Evolutionary conservation across 2,113 vertebrate genomes (phyloP).

Genomic region (Antechinus flavipes): DNA sequence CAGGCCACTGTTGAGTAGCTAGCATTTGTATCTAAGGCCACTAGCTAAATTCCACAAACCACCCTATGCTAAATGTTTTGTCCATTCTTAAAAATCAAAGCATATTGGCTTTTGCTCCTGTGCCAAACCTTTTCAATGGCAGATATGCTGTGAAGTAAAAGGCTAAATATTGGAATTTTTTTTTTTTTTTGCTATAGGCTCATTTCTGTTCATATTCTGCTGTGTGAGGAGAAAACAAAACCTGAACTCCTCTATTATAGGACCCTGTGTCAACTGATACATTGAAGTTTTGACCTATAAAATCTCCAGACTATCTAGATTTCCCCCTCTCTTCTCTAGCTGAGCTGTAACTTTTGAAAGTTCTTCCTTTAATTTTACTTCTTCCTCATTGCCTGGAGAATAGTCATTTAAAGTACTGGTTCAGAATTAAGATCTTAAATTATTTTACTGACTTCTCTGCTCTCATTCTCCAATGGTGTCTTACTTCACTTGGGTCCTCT

Average conservation of each 20-base stretch:
- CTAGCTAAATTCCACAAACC: background rate
- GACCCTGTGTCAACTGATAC: slow-evolving; percentile 37
- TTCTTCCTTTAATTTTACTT: background rate
- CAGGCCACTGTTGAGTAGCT: background rate
- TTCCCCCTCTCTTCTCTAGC: background rate
- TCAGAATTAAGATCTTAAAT: background rate
- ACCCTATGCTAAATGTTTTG: background rate
- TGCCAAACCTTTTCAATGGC: slow-evolving; percentile 56
- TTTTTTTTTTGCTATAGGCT: slow-evolving; percentile 61
- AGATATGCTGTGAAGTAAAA: slow-evolving; percentile 61
- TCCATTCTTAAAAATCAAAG: slow-evolving; percentile 22
- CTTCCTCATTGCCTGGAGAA: background rate
- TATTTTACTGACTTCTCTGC: background rate
- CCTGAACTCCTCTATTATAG: background rate
- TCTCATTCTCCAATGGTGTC: background rate
- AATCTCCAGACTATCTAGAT: background rate
- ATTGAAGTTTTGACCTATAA: background rate
- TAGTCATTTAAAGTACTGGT: background rate
- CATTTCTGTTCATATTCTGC: slow-evolving; percentile 37
- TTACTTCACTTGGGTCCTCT: slow-evolving; percentile 51
- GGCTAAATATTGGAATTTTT: slow-evolving; percentile 67
- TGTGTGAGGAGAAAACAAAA: background rate
- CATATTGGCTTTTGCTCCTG: background rate
- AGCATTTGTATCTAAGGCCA: background rate
- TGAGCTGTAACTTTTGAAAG: background rate